Evolutionary conservation across 2,797 vertebrate genomes (phyloP).

Genomic region (Loriculus beryllinus): DNA sequence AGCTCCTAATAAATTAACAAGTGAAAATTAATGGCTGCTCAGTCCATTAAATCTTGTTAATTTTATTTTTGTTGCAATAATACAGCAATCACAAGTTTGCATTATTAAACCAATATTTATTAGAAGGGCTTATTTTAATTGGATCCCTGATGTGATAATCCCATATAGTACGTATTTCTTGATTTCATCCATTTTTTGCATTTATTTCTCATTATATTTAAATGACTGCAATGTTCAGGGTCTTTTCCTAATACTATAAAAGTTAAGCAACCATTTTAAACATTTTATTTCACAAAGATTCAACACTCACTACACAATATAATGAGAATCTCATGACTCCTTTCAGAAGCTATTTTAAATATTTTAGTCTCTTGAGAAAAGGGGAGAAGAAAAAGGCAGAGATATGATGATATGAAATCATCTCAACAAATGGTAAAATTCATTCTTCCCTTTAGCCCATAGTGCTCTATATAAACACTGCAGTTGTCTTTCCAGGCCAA

Average conservation of each 20-base stretch:
- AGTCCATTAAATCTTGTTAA: slow-evolving; percentile 78
- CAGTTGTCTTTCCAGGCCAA: not conserved
- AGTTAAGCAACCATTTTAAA: slow-evolving; percentile 61
- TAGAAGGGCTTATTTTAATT: slow-evolving; percentile 72
- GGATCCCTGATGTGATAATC: slow-evolving; percentile 72
- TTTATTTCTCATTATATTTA: slow-evolving; percentile 72
- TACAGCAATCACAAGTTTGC: slow-evolving; percentile 65
- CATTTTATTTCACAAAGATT: slow-evolving; percentile 29
- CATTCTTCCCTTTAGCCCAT: not conserved
- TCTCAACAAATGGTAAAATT: not conserved
- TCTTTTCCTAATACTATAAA: slow-evolving; percentile 32
- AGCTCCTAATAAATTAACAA: slow-evolving; percentile 75
- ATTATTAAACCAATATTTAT: slow-evolving; percentile 80
- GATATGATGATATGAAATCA: not conserved
- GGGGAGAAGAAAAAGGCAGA: not conserved
- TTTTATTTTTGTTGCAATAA: slow-evolving; percentile 74
- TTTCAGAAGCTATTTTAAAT: slow-evolving; percentile 11
- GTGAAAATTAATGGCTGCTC: slow-evolving; percentile 74
- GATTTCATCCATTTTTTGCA: slow-evolving; percentile 62
- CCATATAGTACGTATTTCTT: slow-evolving; percentile 52
- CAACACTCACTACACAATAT: slow-evolving; percentile 41
- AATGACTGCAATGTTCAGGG: slow-evolving; percentile 40
- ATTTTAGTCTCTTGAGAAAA: not conserved
- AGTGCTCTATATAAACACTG: not conserved
- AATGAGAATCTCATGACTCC: slow-evolving; percentile 7